Conservation (phyloP, 2,888 invertebrate species). For the Acanthoscelides obtectus region DNA sequence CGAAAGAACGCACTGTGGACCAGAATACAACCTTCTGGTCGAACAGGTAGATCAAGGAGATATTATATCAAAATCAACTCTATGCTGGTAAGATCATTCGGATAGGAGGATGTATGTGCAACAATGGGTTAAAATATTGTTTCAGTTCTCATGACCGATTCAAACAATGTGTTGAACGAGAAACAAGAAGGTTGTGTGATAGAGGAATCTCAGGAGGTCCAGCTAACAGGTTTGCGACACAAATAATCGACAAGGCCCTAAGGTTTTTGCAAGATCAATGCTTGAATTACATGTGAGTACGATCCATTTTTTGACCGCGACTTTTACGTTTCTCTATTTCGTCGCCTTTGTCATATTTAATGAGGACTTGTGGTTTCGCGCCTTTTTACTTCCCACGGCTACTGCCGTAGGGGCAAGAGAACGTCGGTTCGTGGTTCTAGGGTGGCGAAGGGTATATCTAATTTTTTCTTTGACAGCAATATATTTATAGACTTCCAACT, state of each 20-base stretch:
- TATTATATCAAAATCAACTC: slow-evolving; percentile 50
- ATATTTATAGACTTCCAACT: too few species aligned
- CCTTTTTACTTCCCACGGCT: too few species aligned
- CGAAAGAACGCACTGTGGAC: slow-evolving; percentile 53
- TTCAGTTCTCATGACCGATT: slow-evolving; percentile 56
- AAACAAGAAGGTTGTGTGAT: slow-evolving; percentile 53
- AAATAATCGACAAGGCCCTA: slow-evolving; percentile 56
- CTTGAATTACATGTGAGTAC: slow-evolving; percentile 54
- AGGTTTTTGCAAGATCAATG: slow-evolving; percentile 58
- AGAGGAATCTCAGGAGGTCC: slow-evolving; percentile 46
- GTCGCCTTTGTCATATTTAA: too few species aligned
- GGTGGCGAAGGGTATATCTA: too few species aligned
- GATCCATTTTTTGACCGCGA: neutral
- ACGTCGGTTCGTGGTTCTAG: too few species aligned
- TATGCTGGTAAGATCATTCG: slow-evolving; percentile 53
- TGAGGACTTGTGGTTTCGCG: too few species aligned
- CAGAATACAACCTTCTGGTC: slow-evolving; percentile 54
- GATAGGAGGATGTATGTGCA: too few species aligned
- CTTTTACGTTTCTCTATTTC: too few species aligned
- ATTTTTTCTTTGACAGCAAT: too few species aligned
- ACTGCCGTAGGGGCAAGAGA: too few species aligned
- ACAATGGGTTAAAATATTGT: slow-evolving; percentile 6
- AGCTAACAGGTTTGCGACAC: slow-evolving; percentile 52
- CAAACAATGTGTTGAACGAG: slow-evolving; percentile 54
- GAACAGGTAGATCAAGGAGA: slow-evolving; percentile 54